Base-by-base conservation (phyloP, 1,140 invertebrate species). In the Habropoda laboriosa region DNA sequence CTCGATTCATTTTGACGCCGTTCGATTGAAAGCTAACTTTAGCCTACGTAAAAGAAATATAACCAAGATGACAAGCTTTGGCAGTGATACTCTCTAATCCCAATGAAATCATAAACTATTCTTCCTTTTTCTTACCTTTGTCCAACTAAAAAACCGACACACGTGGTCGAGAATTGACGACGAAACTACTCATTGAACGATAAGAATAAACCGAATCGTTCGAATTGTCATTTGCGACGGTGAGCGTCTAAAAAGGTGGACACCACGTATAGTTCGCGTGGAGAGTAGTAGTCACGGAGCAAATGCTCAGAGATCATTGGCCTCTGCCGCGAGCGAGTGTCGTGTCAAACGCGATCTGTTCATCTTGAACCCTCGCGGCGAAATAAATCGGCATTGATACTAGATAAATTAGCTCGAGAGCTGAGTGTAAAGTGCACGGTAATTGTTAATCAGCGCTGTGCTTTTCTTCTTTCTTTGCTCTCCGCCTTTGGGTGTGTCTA, bases 301-400 rank as follows among this genome's bases (percentile, higher is more conserved):
- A 58, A 64, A 61, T 10, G 30, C 18, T 21, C 40, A 30, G 45
- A 64, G 72, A 74, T 74, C 72, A 64, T 74, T 74, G 72, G 45
- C 58, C 72, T 74, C 32, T 63, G 35, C 2, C 10, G 24, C n/a
- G 24, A 40, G 30, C 70, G 68, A 35, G 30, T n/a, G 21, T 38
- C 40, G 42, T 38, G 71, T 73, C 47, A 53, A 75, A 51, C 35
- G 40, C 47, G 45, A 53, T 64, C 16, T n/a, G 60, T 16, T 53
- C 60, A 40, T 75, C 60, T 51, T 38, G 72, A 40, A 66, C 72
- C 47, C 60, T 66, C 47, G 45, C 24, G 21, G 16, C 32, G 58
- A 74, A 64, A 53, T 32, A 32, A 64, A 32, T 66, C 72, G 72
- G 18, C 60, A 75, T 42, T 53, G 72, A 53, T 75, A 53, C 21